phyloP scores from a whole-genome alignment of 2,888 invertebrate species.

The Creontiades dilutus region DNA sequence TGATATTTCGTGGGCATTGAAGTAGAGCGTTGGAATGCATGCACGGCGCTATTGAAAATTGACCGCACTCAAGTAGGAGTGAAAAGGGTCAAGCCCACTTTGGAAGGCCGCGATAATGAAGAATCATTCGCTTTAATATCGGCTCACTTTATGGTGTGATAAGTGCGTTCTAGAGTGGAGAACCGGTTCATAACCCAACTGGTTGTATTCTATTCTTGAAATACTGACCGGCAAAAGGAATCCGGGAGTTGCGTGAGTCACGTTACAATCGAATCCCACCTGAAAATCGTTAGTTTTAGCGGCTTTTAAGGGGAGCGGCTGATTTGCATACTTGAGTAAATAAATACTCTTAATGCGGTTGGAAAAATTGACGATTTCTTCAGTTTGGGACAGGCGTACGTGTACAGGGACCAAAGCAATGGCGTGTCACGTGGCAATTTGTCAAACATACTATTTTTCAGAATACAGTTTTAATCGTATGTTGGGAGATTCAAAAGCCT shows the following conservation, averaged over 20 bases:
- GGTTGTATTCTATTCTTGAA: slow-evolving; percentile 15
- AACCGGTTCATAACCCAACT: neutral
- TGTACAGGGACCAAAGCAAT: neutral
- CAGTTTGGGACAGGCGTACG: neutral
- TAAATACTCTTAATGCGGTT: neutral
- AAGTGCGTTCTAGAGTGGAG: neutral
- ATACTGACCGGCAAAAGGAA: neutral
- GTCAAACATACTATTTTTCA: too few relatives aligned
- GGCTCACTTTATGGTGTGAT: neutral
- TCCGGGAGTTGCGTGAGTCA: slow-evolving; percentile 30
- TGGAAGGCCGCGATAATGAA: neutral
- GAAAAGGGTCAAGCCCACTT: neutral
- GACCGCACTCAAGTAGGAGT: neutral
- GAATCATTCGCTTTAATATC: neutral
- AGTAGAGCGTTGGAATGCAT: too few relatives aligned
- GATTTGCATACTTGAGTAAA: slow-evolving; percentile 38
- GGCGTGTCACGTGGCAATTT: neutral
- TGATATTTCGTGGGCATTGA: too few relatives aligned
- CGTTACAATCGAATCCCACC: slow-evolving; percentile 43
- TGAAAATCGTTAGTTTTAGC: slow-evolving; percentile 43
- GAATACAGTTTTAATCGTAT: too few relatives aligned
- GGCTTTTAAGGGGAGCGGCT: neutral
- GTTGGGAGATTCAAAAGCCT: too few relatives aligned
- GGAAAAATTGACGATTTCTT: neutral
- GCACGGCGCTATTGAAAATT: neutral